Evolutionary conservation across 2,888 invertebrate genomes (phyloP), one percentile per base, ranked within the genome.

Genomic region (Tiliacea citrago): DNA sequence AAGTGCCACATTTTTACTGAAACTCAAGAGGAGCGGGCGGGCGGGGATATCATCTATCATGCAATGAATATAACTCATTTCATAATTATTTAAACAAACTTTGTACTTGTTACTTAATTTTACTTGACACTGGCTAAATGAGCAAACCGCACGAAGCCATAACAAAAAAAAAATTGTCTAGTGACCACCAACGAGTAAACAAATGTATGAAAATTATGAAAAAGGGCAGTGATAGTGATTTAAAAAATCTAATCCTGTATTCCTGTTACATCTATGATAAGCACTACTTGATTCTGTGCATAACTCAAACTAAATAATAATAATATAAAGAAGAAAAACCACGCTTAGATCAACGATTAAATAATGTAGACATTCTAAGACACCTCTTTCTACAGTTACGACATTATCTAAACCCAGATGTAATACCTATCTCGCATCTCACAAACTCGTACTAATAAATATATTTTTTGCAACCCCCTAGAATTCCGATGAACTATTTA

Each of bases 401-500:
- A 71, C 74, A 60, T 18, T 55, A 82, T 75, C 66, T 29, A 75
- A 69, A 45, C 4, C 16, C 7, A 21, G 16, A 42, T 35, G 13
- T 21, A 53, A 21, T 21, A 24, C 16, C 4, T 21, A 13, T 10
- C 2, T 18, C 13, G 39, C 18, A 29, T 18, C n/a, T 55, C 29
- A 18, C 12, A 72, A 79, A 82, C 63, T 60, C 21, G 24, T 75
- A 29, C 53, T 63, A 75, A 80, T 75, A 80, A 77, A 77, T 61
- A 68, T 68, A 51, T 55, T 80, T 75, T 77, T 70, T 70, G 42
- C 70, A 66, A 45, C 51, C 45, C 72, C 35, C 35, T 61, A 71
- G 69, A 85, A 83, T 85, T 84, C 82, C 80, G 62, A 82, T 79
- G 81, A 86, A 86, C 85, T 83, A 82, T 75, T 90, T 85, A 71